Evolutionary conservation across 2,888 invertebrate species (phyloP), one percentile per base, ranked within the genome.

Genomic region (Apodemia hepburni): DNA sequence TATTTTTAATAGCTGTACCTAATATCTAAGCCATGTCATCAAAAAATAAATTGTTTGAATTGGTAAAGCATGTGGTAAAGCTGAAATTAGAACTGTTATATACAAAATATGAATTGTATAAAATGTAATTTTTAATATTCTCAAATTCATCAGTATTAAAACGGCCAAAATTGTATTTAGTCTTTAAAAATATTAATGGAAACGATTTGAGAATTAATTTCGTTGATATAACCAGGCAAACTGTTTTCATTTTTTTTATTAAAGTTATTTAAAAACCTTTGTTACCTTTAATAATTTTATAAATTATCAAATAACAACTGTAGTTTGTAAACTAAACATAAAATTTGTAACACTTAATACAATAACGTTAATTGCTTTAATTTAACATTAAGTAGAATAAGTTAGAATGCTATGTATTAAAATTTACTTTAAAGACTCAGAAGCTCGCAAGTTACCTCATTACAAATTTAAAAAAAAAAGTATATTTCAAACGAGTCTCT

Each of bases 301-400:
- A 38, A 38, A 38, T 38, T 38, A 38, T 38, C 17, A 33, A 66
- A 63, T 45, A 58, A 58, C 65, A 60, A 65, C 59, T 64, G 65
- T 68, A 69, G 58, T 63, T 61, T 66, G 65, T 72, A 71, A 68
- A 59, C 65, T 65, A 69, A 72, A 71, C 69, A 73, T 61, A 51
- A 27, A 27, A 2, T 51, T 51, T 51, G 22, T 74, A 70, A 72
- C 73, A 75, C 69, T 75, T 71, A 77, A 78, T 73, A 66, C 73
- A 76, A 74, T 75, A 69, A 76, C 73, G 73, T 68, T 74, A 72
- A 73, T 81, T 78, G 85, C 86, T 87, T 85, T 83, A 80, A 80
- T 82, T 82, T 81, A 80, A 79, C 63, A 79, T 68, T 81, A 66
- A 78, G 73, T 78, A 75, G 64, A 70, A 66, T 85, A 84, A 61